Evolutionary conservation across 2,113 vertebrate species (phyloP).

Genomic region (Crotalus tigris): DNA sequence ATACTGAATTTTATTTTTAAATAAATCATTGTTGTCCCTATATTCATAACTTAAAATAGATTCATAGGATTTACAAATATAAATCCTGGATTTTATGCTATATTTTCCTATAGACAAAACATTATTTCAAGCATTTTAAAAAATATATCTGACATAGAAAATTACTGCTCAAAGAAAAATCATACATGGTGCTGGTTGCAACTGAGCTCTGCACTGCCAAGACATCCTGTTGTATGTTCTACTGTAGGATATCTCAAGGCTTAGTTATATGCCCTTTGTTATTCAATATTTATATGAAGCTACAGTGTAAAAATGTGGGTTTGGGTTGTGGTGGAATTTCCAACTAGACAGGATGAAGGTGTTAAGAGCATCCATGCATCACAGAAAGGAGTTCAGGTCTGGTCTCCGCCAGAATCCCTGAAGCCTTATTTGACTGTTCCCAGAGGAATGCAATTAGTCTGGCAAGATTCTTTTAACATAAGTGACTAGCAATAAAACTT

Average conservation of each 20-base stretch:
- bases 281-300: neutral
- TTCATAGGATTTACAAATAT: neutral
- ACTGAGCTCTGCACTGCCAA: neutral
- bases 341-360: neutral
- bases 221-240: neutral
- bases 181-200: neutral
- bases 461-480: neutral
- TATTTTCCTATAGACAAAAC: neutral
- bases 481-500: neutral
- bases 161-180: neutral
- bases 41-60: neutral
- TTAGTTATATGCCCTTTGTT: neutral
- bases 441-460: neutral
- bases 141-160: neutral
- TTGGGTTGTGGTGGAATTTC: neutral
- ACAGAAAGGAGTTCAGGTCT: neutral
- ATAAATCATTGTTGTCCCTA: neutral
- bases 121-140: neutral
- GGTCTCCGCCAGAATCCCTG: neutral
- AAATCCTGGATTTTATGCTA: neutral
- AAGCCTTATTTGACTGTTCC: neutral
- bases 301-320: neutral
- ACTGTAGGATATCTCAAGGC: neutral
- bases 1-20: neutral
- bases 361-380: neutral